Evolutionary conservation across 2,888 invertebrate genomes (phyloP).

Genomic region (Trichopoda pennipes): DNA sequence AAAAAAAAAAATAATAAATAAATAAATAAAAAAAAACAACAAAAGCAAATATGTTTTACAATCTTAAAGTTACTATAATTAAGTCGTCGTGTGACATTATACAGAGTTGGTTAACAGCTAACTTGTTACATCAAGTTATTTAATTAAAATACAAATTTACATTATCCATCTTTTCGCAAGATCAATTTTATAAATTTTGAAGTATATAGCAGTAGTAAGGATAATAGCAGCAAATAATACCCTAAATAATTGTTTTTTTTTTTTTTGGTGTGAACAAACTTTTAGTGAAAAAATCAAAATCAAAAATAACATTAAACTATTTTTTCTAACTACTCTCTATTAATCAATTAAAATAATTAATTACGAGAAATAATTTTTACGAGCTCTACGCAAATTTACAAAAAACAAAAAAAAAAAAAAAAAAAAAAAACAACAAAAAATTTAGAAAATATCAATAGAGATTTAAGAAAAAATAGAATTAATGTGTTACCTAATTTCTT

Average conservation of each 20-base stretch:
- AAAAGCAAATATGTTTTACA: not conserved
- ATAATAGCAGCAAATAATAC: not conserved
- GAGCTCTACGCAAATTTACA: conserved; percentile 33
- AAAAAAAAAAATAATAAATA: not conserved
- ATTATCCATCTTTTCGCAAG: not conserved
- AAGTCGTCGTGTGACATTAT: not conserved
- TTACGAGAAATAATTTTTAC: conserved; percentile 12
- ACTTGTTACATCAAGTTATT: not conserved
- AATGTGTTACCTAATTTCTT: conserved; percentile 80
- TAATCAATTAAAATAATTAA: conserved; percentile 34
- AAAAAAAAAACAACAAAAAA: too few relatives aligned
- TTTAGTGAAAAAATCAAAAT: not conserved
- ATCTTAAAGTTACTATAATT: not conserved
- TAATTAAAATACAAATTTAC: not conserved
- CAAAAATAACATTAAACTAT: conserved; percentile 9
- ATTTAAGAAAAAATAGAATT: conserved; percentile 39
- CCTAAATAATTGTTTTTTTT: too few relatives aligned
- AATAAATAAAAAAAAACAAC: not conserved
- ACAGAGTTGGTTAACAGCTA: too few relatives aligned
- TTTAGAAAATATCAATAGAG: conserved; percentile 49
- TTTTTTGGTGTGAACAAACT: too few relatives aligned
- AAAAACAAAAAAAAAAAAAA: too few relatives aligned
- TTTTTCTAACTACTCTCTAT: conserved; percentile 32
- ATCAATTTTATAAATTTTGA: conserved; percentile 3
- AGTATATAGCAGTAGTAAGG: conserved; percentile 9